phyloP scores from a whole-genome alignment of 2,113 vertebrate genomes.

The Notothenia rossii region DNA sequence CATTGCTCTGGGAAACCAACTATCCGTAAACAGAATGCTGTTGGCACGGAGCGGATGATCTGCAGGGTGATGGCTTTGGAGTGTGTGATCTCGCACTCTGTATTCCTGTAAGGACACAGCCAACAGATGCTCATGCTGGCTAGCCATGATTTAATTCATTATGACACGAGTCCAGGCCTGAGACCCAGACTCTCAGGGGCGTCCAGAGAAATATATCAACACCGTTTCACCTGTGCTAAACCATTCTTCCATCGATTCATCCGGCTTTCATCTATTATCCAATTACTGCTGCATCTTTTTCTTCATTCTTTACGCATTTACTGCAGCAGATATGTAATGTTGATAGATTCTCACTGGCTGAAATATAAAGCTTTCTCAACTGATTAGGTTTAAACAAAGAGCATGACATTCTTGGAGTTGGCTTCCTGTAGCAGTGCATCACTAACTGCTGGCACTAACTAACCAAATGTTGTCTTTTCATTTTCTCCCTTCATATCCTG shows the following conservation, averaged over 20 bases:
- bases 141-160: slow-evolving; percentile 33
- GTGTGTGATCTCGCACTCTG: slow-evolving; percentile 23
- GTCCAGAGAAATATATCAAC: background rate
- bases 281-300: background rate
- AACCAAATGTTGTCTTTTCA: background rate
- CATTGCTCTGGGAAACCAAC: background rate
- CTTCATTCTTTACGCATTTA: background rate
- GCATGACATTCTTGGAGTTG: too few relatives aligned
- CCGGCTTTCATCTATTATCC: background rate
- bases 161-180: background rate
- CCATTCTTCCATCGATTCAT: background rate
- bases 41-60: slow-evolving; percentile 10
- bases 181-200: slow-evolving; percentile 8
- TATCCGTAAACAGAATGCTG: background rate
- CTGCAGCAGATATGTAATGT: background rate
- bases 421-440: background rate
- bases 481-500: background rate
- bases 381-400: slow-evolving; percentile 9
- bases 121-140: slow-evolving; percentile 23
- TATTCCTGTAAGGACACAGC: slow-evolving; percentile 22
- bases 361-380: background rate
- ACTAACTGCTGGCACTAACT: background rate
- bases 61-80: background rate
- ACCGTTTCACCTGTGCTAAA: background rate
- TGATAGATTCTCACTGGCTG: background rate